Evolutionary conservation across 2,797 vertebrate species (phyloP).

Genomic region (Lacerta viridis): DNA sequence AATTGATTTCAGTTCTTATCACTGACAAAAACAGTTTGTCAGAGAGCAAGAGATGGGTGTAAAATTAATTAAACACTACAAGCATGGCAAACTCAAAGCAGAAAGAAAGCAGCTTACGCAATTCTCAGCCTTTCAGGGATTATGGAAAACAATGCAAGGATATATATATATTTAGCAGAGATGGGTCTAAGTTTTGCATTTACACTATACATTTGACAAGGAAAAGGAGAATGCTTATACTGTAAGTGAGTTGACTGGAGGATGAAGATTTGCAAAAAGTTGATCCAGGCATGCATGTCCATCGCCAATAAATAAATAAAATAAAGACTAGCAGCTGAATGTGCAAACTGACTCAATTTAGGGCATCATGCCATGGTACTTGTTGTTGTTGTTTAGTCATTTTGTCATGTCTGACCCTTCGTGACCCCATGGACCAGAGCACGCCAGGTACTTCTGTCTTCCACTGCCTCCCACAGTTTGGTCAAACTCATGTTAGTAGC

Average conservation of each 20-base stretch:
- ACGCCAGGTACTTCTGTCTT: too few species aligned
- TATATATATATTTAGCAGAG: neutral
- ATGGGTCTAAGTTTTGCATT: neutral
- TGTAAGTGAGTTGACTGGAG: neutral
- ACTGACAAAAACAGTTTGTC: slow-evolving; percentile 12
- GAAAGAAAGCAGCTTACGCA: neutral
- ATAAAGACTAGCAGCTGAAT: too few species aligned
- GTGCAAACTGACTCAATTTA: too few species aligned
- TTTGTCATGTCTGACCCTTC: too few species aligned
- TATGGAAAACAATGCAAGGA: slow-evolving; percentile 7
- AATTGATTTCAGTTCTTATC: slow-evolving; percentile 28
- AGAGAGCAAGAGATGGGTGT: slow-evolving; percentile 3
- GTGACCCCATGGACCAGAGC: too few species aligned
- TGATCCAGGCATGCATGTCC: neutral
- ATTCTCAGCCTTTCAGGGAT: neutral
- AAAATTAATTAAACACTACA: slow-evolving; percentile 29
- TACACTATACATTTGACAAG: neutral
- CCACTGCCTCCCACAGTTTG: too few species aligned
- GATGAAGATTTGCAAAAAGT: neutral
- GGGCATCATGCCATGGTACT: too few species aligned
- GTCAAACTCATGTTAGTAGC: too few species aligned
- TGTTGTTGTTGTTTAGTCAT: too few species aligned
- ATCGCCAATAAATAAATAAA: too few species aligned
- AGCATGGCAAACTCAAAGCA: neutral
- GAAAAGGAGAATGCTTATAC: neutral